These are phyloP conservation scores for Lemur catta DNA, from an alignment of 2,797 vertebrate genomes.

Conservation along the genomic window DNA sequence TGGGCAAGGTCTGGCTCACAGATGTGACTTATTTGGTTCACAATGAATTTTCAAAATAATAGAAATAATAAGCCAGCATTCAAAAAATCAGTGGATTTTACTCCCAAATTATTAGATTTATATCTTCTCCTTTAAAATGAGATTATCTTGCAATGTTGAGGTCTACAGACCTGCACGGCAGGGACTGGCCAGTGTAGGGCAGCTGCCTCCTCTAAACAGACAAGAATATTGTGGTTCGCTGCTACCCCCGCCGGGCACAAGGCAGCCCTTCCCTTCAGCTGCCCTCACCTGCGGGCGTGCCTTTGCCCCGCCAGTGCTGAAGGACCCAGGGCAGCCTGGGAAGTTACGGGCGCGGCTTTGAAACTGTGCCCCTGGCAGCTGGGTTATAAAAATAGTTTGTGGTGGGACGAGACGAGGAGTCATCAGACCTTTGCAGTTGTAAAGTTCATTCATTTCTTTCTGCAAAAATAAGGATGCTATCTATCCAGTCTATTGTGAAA, in stretches of 20 bases:
- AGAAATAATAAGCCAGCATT: not conserved
- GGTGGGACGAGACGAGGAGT: too few species aligned
- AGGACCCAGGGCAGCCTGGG: not conserved
- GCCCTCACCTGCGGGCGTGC: not conserved
- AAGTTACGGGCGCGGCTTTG: fast-evolving
- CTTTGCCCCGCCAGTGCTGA: not conserved
- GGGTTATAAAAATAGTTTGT: not conserved
- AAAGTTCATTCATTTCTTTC: not conserved
- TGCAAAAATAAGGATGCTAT: not conserved
- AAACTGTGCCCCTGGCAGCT: fast-evolving
- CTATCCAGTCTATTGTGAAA: not conserved
- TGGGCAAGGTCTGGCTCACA: constrained; percentile 27
- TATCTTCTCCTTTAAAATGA: not conserved
- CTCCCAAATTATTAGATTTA: not conserved
- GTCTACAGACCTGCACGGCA: not conserved
- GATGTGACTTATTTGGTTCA: constrained; percentile 16
- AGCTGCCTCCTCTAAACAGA: not conserved
- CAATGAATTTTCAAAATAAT: not conserved
- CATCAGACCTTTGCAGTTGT: not conserved
- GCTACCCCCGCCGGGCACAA: fast-evolving
- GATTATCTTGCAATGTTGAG: not conserved
- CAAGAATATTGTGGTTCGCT: not conserved
- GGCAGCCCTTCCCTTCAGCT: not conserved
- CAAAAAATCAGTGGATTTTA: constrained; percentile 11
- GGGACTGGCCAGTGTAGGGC: not conserved